Conservation (phyloP, 2,797 vertebrate species). For the Labeo calbasu region DNA sequence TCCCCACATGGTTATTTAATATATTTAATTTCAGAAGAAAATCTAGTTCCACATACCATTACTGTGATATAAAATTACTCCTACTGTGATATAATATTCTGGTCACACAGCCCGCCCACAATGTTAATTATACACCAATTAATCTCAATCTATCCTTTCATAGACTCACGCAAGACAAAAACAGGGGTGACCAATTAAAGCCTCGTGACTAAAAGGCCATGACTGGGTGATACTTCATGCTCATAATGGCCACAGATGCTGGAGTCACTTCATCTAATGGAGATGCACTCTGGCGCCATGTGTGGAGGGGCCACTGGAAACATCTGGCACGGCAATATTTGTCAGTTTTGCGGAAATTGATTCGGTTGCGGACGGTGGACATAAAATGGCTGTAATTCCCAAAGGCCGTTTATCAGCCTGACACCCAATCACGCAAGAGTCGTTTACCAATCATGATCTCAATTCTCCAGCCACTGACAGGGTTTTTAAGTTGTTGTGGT, state of each 20-base stretch:
- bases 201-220: conserved; percentile 71
- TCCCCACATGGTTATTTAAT: not conserved
- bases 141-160: conserved; percentile 30
- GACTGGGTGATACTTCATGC: conserved; percentile 70
- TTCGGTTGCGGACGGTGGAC: conserved; percentile 47
- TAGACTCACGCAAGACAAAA: conserved; percentile 35
- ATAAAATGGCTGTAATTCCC: conserved; percentile 41
- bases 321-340: conserved; percentile 50
- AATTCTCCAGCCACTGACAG: conserved; percentile 47
- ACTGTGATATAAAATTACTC: not conserved
- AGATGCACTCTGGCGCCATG: conserved; percentile 61
- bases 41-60: not conserved
- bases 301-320: conserved; percentile 60
- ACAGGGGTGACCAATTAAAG: conserved; percentile 71
- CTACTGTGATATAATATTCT: not conserved
- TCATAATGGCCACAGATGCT: conserved; percentile 73
- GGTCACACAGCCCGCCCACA: not conserved
- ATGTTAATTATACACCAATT: conserved; percentile 31
- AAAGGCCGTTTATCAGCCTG: conserved; percentile 47
- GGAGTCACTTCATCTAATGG: conserved; percentile 66
- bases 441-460: conserved; percentile 54
- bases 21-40: not conserved
- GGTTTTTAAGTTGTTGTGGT: conserved; percentile 16
- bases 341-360: conserved; percentile 52
- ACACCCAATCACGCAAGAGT: conserved; percentile 47